Conservation (phyloP, 2,797 vertebrate genomes). For the Thalassophryne amazonica region DNA sequence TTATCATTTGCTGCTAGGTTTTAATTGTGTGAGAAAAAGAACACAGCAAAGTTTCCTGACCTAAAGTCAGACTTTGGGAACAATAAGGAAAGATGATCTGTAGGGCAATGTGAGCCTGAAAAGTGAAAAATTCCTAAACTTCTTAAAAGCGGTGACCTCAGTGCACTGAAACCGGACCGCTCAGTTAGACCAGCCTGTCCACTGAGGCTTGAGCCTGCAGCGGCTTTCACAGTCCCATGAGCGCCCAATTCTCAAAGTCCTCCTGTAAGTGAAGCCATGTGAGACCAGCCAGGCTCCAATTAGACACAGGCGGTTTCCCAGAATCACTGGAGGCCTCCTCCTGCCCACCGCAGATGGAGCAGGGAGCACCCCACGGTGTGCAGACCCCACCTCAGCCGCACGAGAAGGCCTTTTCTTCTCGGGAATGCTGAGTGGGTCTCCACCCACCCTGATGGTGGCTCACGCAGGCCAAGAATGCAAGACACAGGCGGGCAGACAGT, state of each 20-base stretch:
- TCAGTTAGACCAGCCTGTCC: constrained; percentile 24
- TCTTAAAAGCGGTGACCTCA: constrained; percentile 12
- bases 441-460: background rate
- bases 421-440: background rate
- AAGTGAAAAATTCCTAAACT: background rate
- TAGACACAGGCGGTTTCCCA: constrained; percentile 76
- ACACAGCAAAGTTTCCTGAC: too few species aligned
- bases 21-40: background rate
- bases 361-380: constrained; percentile 59
- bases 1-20: too few species aligned
- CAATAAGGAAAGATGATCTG: constrained; percentile 23
- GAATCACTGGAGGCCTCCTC: constrained; percentile 62
- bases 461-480: constrained; percentile 39
- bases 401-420: constrained; percentile 19
- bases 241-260: constrained; percentile 59
- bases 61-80: constrained; percentile 19
- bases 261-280: constrained; percentile 74
- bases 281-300: constrained; percentile 70
- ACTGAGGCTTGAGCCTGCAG: constrained; percentile 28
- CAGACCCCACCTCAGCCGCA: constrained; percentile 57
- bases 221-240: constrained; percentile 34
- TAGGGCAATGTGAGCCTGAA: constrained; percentile 24
- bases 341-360: constrained; percentile 44
- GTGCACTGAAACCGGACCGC: constrained; percentile 15
- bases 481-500: constrained; percentile 7